Percentiles rank a stretch among this genome's conserved stretches.
Conservation (phyloP, 2,113 vertebrate genomes). For the Aix galericulata region DNA sequence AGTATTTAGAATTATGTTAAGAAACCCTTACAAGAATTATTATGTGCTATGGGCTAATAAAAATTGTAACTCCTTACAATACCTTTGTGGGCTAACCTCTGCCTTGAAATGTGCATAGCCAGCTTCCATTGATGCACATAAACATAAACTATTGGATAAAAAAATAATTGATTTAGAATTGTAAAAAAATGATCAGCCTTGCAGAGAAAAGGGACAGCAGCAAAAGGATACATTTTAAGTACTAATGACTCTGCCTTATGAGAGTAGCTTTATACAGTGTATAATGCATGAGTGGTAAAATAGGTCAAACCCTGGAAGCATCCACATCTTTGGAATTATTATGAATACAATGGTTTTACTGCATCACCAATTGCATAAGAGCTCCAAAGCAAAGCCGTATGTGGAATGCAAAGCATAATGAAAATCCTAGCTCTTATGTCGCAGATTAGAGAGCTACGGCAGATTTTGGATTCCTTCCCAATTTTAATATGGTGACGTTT, state of each 20-base stretch:
- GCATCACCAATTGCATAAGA: slow-evolving; percentile 68
- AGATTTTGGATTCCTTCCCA: slow-evolving; percentile 37
- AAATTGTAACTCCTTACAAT: neutral
- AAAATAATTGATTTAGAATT: slow-evolving; percentile 45
- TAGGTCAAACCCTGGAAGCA: slow-evolving; percentile 70
- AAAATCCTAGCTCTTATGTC: slow-evolving; percentile 51
- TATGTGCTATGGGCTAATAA: neutral
- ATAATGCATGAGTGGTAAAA: slow-evolving; percentile 71
- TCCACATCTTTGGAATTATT: slow-evolving; percentile 73
- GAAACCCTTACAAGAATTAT: neutral
- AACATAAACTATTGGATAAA: slow-evolving; percentile 36
- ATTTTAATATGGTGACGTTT: slow-evolving; percentile 32
- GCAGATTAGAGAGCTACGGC: slow-evolving; percentile 22
- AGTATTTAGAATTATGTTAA: neutral
- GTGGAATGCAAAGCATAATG: slow-evolving; percentile 66
- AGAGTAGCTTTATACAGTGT: slow-evolving; percentile 53
- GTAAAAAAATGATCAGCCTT: slow-evolving; percentile 62
- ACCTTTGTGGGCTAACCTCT: neutral
- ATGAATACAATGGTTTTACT: slow-evolving; percentile 70
- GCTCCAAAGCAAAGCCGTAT: slow-evolving; percentile 60
- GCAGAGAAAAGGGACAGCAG: slow-evolving; percentile 41
- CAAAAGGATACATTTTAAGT: slow-evolving; percentile 41
- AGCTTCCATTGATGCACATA: slow-evolving; percentile 15
- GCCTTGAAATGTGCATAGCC: neutral
- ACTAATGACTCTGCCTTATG: slow-evolving; percentile 59